These are phyloP conservation scores for Drosophila kurseongensis DNA, from an alignment of 1,140 invertebrate species.

Conservation along the genomic window DNA sequence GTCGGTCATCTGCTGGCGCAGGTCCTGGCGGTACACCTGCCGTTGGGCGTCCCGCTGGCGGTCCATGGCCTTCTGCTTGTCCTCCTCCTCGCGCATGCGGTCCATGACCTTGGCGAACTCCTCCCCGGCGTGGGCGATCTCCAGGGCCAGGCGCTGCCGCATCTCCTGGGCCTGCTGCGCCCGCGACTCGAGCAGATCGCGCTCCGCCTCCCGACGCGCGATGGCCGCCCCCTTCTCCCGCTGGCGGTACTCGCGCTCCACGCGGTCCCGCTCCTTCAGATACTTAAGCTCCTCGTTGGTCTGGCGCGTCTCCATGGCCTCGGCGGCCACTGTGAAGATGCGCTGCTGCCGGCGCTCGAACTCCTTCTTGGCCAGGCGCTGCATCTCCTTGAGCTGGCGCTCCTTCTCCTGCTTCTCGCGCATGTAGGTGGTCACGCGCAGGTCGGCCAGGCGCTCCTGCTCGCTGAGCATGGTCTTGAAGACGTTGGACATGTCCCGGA, in stretches of 20 bases:
- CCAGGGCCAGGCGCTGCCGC: slow-evolving; percentile 86
- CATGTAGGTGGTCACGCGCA: slow-evolving; percentile 87
- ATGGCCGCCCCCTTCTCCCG: slow-evolving; percentile 86
- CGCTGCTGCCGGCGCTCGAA: slow-evolving; percentile 85
- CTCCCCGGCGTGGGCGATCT: slow-evolving; percentile 87
- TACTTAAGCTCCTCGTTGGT: slow-evolving; percentile 86
- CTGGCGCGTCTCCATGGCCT: slow-evolving; percentile 78
- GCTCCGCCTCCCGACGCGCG: slow-evolving; percentile 85
- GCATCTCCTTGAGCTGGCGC: slow-evolving; percentile 84
- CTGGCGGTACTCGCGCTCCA: slow-evolving; percentile 86
- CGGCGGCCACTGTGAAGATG: slow-evolving; percentile 84
- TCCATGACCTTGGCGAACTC: slow-evolving; percentile 86
- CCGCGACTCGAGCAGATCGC: slow-evolving; percentile 85
- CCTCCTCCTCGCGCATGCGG: slow-evolving; percentile 85
- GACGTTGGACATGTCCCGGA: slow-evolving; percentile 86
- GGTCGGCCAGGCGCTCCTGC: slow-evolving; percentile 87
- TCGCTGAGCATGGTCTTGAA: slow-evolving; percentile 86
- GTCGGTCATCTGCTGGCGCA: slow-evolving; percentile 86
- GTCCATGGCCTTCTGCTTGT: slow-evolving; percentile 84
- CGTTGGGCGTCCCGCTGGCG: slow-evolving; percentile 58
- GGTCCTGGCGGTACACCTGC: slow-evolving; percentile 68
- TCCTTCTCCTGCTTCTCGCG: slow-evolving; percentile 87
- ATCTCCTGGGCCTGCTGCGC: slow-evolving; percentile 84
- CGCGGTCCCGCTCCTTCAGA: slow-evolving; percentile 86
- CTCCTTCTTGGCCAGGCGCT: slow-evolving; percentile 78